Conservation (phyloP, 2,113 vertebrate genomes). For the Ammodytes dubius region DNA sequence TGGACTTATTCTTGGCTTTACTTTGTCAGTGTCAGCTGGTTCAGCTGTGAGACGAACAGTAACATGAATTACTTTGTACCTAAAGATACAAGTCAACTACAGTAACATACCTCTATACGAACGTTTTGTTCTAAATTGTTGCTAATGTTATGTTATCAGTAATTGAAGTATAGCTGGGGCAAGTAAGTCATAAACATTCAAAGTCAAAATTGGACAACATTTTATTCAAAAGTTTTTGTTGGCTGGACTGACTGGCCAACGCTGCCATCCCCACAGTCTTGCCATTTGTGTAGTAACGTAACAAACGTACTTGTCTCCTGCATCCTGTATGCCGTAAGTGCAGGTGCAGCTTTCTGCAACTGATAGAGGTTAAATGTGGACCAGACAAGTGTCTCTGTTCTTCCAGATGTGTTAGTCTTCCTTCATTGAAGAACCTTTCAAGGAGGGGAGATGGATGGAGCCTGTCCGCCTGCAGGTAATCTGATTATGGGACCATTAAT, state of each 20-base stretch:
- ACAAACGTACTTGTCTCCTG: conserved; percentile 8
- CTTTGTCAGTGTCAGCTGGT: not conserved
- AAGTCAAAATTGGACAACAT: not conserved
- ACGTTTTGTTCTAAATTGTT: no score
- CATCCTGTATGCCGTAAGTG: not conserved
- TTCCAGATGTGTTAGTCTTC: conserved; percentile 68
- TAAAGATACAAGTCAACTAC: not conserved
- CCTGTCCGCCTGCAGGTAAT: conserved; percentile 80
- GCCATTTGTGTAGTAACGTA: not conserved
- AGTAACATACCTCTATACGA: no score
- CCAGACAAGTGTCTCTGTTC: conserved; percentile 31
- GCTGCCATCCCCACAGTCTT: not conserved
- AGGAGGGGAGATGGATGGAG: conserved; percentile 74
- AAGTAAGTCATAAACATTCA: no score
- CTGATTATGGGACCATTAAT: conserved; percentile 82
- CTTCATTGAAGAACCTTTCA: conserved; percentile 52
- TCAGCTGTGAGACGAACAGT: not conserved
- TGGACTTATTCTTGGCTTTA: not conserved
- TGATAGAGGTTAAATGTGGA: conserved; percentile 21
- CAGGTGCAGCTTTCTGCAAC: conserved; percentile 1
- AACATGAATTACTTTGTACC: not conserved
- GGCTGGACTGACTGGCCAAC: not conserved
- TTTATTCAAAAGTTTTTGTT: not conserved
- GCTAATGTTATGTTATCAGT: not conserved
- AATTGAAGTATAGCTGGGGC: not conserved